These are phyloP conservation scores for Ardeotis arabs DNA, from an alignment of 2,113 vertebrate species.

Conservation along the genomic window DNA sequence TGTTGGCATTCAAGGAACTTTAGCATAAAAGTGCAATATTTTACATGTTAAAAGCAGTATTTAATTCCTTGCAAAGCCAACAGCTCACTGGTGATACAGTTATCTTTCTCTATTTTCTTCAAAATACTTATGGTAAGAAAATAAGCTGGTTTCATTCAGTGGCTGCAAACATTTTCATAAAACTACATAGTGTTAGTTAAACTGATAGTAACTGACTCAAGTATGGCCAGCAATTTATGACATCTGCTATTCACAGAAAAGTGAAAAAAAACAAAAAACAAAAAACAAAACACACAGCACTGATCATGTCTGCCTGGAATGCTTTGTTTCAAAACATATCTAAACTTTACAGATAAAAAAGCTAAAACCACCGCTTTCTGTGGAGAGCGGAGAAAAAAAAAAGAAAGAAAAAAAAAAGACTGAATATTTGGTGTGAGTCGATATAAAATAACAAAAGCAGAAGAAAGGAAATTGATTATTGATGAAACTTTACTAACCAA, in stretches of 20 bases:
- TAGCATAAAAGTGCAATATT: background rate
- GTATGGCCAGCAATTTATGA: background rate
- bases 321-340: background rate
- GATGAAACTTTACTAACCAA: background rate
- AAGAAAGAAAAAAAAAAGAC: accelerated
- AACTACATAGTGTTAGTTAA: background rate
- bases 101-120: conserved; percentile 8
- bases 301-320: background rate
- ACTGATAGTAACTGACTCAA: background rate
- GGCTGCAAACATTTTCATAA: conserved; percentile 15
- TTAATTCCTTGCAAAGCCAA: conserved; percentile 33
- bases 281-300: background rate
- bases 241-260: background rate
- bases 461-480: background rate
- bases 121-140: background rate
- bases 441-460: background rate
- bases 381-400: too few species aligned
- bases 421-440: background rate
- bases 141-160: background rate
- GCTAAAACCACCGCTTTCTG: background rate
- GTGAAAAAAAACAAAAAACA: too few species aligned
- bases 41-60: conserved; percentile 4
- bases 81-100: background rate
- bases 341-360: background rate
- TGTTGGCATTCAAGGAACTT: conserved; percentile 4